phyloP scores from a whole-genome alignment of 2,797 vertebrate genomes.

The Catamblyrhynchus diadema region DNA sequence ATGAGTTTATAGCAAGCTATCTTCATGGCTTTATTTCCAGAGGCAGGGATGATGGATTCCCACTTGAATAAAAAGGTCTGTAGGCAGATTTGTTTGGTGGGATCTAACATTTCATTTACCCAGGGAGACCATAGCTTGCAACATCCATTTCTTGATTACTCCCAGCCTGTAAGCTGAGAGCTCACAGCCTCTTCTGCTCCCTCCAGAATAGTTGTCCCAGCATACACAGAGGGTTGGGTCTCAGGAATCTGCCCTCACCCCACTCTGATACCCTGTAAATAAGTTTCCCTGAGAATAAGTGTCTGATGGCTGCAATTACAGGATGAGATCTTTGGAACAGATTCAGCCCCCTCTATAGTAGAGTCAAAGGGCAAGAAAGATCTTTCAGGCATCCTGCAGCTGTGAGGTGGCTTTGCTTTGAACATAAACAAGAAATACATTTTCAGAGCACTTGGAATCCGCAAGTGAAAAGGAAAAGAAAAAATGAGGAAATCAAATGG shows the following conservation, averaged over 20 bases:
- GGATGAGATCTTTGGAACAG: not conserved
- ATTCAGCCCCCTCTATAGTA: not conserved
- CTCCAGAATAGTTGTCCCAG: not conserved
- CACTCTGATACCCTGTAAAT: accelerated
- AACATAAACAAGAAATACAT: not conserved
- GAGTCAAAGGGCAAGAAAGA: not conserved
- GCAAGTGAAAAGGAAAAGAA: not conserved
- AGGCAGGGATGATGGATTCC: not conserved
- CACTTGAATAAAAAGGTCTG: not conserved
- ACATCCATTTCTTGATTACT: not conserved
- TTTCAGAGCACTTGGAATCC: not conserved
- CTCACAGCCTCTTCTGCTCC: not conserved
- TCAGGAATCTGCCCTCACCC: not conserved
- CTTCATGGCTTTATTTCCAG: not conserved
- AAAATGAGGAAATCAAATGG: not conserved
- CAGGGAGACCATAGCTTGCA: not conserved
- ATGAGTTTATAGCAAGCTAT: not conserved
- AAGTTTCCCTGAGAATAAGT: not conserved
- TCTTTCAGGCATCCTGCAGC: not conserved
- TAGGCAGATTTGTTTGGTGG: not conserved
- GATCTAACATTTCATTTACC: not conserved
- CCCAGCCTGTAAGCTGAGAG: not conserved
- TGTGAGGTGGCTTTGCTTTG: not conserved
- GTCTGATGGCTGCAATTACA: not conserved
- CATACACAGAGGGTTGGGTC: not conserved